Base-by-base conservation (phyloP, 2,797 vertebrate genomes). In the Danio kyathit region DNA sequence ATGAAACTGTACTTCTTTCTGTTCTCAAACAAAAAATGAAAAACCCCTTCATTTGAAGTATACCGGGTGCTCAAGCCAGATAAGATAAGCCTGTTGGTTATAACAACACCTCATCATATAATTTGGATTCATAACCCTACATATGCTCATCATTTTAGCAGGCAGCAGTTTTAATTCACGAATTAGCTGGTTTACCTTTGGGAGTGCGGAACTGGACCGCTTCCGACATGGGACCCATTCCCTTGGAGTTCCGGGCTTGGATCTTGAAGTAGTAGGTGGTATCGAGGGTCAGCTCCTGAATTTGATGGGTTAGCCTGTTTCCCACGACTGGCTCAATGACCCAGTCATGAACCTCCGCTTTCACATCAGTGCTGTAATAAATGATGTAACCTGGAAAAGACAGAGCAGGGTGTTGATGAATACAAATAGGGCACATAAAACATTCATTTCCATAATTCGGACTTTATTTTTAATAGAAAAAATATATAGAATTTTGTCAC, bases 191-290 rank as follows among this genome's bases (percentile, higher is more conserved):
- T 85, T 75, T 92, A 99, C 98, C 96, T 96, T 99, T 99, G 9
- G 97, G 97, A 7, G 98, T 99, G 83, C 98, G 93, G 93, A 99
- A 99, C 11, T 97, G 96, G 1, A 98, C 98, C 0, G 98, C 96
- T 69, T 99, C 98, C 0, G 97, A 99, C 97, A 98, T 96, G 43
- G 98, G 98, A 10, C 98, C 98, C 98, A 99, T 99, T 85, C 98
- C 98, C 85, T 99, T 99, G 0, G 97, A 99, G 92, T 99, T 99
- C 5, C 98, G 95, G 6, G 98, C 98, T 87, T 99, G 98, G 88
- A 99, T 98, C 91, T 98, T 99, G 93, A 99, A 99, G 92, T 97
- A 99, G 91, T 99, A 99, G 0, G 96, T 94, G 0, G 98, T 99
- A 87, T 99, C 98, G 0, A 99, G 95, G 0, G 98, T 99, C 83